These are phyloP conservation scores for Eupithecia pulchellata DNA, from an alignment of 2,888 invertebrate species.

Conservation along the genomic window DNA sequence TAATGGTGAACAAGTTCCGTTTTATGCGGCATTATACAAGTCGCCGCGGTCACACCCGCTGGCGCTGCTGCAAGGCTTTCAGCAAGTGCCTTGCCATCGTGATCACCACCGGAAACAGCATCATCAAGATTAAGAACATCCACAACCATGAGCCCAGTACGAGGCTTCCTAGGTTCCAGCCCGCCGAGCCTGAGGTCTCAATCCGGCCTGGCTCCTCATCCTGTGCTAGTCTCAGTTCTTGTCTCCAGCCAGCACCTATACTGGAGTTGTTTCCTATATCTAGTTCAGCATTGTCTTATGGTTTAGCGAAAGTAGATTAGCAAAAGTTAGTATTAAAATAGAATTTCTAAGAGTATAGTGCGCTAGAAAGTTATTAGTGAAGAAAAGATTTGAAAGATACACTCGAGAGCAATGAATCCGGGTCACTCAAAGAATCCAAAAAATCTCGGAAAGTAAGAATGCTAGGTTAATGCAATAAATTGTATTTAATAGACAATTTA, in stretches of 20 bases:
- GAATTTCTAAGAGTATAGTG: background rate
- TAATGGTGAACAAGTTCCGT: conserved; percentile 65
- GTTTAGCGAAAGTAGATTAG: conserved; percentile 21
- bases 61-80: conserved; percentile 73
- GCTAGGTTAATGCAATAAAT: too few relatives aligned
- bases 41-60: conserved; percentile 64
- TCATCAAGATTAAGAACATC: conserved; percentile 69
- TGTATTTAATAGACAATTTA: too few relatives aligned
- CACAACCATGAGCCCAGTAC: conserved; percentile 62
- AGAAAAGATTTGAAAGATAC: background rate
- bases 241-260: conserved; percentile 34
- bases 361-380: background rate
- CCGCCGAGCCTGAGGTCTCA: conserved; percentile 22
- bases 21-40: conserved; percentile 72
- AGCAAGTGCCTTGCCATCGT: conserved; percentile 71
- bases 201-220: conserved; percentile 21
- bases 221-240: conserved; percentile 27
- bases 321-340: background rate
- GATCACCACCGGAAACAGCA: conserved; percentile 63
- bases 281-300: conserved; percentile 26
- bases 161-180: background rate
- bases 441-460: too few relatives aligned
- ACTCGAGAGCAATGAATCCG: too few relatives aligned
- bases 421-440: too few relatives aligned
- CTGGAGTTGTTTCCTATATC: conserved; percentile 38